A percentile compares a stretch with the other conserved stretches of the same genome.
Conservation (phyloP, 2,113 vertebrate genomes). For the Psilopogon haemacephalus region DNA sequence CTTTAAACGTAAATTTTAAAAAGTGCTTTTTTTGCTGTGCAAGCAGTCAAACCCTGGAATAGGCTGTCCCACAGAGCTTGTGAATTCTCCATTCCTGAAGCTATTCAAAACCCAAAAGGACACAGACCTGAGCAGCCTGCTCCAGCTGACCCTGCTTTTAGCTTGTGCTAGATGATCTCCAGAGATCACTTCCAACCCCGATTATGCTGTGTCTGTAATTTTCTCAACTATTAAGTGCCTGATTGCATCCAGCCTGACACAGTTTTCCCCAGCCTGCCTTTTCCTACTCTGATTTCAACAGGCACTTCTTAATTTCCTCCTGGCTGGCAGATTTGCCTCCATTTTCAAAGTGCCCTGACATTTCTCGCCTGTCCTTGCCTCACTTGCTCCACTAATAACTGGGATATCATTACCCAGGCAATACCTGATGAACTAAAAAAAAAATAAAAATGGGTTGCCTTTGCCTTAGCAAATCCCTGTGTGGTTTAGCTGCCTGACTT, state of each 20-base stretch:
- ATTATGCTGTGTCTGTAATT: neutral
- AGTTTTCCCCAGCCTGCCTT: neutral
- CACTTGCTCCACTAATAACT: neutral
- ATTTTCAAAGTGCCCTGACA: neutral
- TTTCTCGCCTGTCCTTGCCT: neutral
- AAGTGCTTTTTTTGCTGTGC: neutral
- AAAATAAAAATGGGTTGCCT: neutral
- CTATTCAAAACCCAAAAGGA: neutral
- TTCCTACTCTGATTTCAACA: neutral
- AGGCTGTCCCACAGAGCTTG: neutral
- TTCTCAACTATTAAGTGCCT: neutral
- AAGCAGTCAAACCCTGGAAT: neutral
- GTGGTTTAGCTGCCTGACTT: neutral
- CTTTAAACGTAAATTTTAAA: neutral
- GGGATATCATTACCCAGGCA: neutral
- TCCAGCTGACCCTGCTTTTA: neutral
- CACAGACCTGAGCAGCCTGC: neutral
- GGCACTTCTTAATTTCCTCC: neutral
- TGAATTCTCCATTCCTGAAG: neutral
- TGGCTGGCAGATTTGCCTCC: neutral
- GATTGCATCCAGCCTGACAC: neutral
- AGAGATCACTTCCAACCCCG: neutral
- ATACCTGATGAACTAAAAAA: neutral
- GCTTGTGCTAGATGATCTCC: neutral
- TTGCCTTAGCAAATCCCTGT: neutral